phyloP scores from a whole-genome alignment of 1,140 invertebrate species.

The Physella acuta region DNA sequence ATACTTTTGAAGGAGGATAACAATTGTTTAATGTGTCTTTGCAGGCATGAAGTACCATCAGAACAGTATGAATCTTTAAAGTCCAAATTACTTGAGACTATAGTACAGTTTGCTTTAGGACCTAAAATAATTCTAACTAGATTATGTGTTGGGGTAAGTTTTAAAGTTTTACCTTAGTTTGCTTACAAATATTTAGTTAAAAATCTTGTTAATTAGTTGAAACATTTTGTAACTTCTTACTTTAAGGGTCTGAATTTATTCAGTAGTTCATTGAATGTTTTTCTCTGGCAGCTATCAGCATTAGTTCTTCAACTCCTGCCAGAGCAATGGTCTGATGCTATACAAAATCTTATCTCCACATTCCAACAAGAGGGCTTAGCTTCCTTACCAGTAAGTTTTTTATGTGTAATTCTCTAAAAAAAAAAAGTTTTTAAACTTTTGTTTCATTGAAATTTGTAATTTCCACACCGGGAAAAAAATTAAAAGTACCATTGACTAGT shows the following conservation, averaged over 20 bases:
- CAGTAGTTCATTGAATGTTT: too few species aligned
- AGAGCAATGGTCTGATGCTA: conserved; percentile 68
- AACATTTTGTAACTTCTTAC: too few species aligned
- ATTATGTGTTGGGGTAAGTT: conserved; percentile 78
- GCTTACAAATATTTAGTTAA: too few species aligned
- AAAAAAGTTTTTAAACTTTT: too few species aligned
- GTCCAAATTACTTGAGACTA: conserved; percentile 73
- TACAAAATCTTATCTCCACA: conserved; percentile 68
- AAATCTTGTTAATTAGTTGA: too few species aligned
- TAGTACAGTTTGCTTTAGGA: conserved; percentile 73
- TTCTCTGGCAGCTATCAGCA: conserved; percentile 65
- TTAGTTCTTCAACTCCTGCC: conserved; percentile 70
- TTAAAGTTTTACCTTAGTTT: too few species aligned
- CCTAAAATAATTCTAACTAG: conserved; percentile 82
- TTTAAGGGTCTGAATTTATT: too few species aligned
- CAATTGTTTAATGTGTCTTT: conserved; percentile 18
- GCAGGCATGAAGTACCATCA: conserved; percentile 72
- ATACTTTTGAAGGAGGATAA: background rate
- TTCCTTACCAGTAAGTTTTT: conserved; percentile 24
- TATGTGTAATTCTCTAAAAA: too few species aligned
- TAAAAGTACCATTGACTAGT: too few species aligned
- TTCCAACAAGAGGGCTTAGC: conserved; percentile 64
- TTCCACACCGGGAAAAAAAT: too few species aligned
- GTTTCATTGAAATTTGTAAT: too few species aligned
- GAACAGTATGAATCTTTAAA: conserved; percentile 75